Conservation (phyloP, 2,797 vertebrate genomes). For the Sebastes iracundus region DNA sequence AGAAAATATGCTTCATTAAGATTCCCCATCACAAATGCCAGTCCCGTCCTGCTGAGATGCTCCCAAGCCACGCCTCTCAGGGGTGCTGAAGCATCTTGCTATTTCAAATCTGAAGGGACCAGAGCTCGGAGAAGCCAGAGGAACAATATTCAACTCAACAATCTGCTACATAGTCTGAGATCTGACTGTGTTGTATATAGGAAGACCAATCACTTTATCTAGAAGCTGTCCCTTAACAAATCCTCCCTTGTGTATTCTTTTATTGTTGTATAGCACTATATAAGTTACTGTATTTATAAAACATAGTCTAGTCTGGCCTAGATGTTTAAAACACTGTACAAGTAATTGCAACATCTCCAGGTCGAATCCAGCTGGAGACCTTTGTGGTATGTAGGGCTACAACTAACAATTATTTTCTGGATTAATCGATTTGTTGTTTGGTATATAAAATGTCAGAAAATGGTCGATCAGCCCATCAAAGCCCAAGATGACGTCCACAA, state of each 20-base stretch:
- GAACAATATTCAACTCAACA: not conserved
- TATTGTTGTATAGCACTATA: not conserved
- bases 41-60: slow-evolving; percentile 46
- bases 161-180: not conserved
- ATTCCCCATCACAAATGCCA: slow-evolving; percentile 48
- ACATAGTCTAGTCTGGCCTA: not conserved
- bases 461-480: not conserved
- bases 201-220: not conserved
- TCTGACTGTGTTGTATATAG: not conserved
- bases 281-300: not conserved
- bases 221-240: not conserved
- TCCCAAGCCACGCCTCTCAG: slow-evolving; percentile 11
- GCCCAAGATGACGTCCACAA: too few species aligned
- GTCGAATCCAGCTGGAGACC: not conserved
- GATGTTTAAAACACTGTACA: not conserved
- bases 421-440: too few species aligned
- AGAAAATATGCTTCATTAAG: slow-evolving; percentile 41
- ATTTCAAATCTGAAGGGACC: slow-evolving; percentile 45
- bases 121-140: not conserved
- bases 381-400: too few species aligned
- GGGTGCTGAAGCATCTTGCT: slow-evolving; percentile 40
- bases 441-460: too few species aligned
- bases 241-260: not conserved
- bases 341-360: not conserved
- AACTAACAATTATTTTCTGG: too few species aligned